These are phyloP conservation scores for Erebia ligea DNA, from an alignment of 2,888 invertebrate genomes.

Conservation along the genomic window DNA sequence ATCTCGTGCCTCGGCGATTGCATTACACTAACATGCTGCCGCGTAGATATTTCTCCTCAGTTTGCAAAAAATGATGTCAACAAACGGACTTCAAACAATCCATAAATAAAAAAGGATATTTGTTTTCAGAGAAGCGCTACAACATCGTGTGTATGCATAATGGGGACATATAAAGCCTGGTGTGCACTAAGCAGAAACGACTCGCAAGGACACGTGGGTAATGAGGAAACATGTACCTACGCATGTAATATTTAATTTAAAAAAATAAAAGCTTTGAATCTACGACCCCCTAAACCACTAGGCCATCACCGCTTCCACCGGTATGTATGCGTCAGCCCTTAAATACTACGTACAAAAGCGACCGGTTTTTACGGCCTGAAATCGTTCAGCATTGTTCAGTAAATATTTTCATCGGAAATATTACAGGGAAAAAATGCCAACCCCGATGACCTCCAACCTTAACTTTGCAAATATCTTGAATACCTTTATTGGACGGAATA, in stretches of 20 bases:
- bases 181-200: background rate
- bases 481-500: background rate
- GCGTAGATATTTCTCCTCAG: too few species aligned
- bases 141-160: conserved; percentile 11
- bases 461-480: conserved; percentile 6
- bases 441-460: conserved; percentile 2
- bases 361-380: too few species aligned
- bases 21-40: too few species aligned
- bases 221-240: too few species aligned
- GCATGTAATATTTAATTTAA: too few species aligned
- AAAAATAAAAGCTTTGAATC: too few species aligned
- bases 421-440: background rate
- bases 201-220: too few species aligned
- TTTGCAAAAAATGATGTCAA: background rate
- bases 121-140: conserved; percentile 2
- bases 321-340: too few species aligned
- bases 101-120: conserved; percentile 3
- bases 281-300: too few species aligned
- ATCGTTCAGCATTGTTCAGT: background rate
- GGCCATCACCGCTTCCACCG: too few species aligned
- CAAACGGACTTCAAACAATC: conserved; percentile 3
- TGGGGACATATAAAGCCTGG: background rate
- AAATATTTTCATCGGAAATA: background rate
- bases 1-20: too few species aligned
- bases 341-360: too few species aligned